Evolutionary conservation across 2,113 vertebrate genomes (phyloP).

Genomic region (Telmatochromis sp.): DNA sequence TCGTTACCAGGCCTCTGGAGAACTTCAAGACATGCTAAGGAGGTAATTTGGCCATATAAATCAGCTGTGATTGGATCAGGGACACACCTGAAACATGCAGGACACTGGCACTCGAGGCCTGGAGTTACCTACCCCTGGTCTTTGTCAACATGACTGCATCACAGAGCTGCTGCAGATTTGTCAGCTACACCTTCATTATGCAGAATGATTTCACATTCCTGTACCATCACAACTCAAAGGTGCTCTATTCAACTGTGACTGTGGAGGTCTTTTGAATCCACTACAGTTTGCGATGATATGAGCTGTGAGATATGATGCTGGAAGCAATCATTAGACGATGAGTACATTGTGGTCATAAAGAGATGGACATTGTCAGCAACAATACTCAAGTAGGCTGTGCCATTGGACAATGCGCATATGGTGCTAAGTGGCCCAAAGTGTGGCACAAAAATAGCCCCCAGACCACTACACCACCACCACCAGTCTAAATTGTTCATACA

Average conservation of each 20-base stretch:
- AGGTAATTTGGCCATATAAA: background rate
- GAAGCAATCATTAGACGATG: background rate
- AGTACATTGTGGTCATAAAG: background rate
- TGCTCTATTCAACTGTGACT: background rate
- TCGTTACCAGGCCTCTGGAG: background rate
- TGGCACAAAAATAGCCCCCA: background rate
- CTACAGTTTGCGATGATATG: background rate
- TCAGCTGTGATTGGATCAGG: background rate
- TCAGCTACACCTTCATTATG: background rate
- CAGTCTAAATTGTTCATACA: background rate
- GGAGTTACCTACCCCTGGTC: accelerated
- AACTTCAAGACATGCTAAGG: background rate
- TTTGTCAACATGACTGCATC: background rate
- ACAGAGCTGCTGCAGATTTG: background rate
- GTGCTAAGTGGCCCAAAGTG: background rate
- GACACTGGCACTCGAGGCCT: accelerated
- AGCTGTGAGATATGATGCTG: background rate
- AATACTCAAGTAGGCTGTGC: background rate
- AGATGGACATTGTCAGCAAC: background rate
- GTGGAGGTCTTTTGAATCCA: background rate
- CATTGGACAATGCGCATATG: background rate
- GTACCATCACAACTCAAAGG: background rate
- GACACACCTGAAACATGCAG: accelerated
- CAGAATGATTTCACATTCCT: background rate
- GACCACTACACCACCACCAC: background rate